Conservation (phyloP, 2,113 vertebrate species). For the Albula glossodonta region DNA sequence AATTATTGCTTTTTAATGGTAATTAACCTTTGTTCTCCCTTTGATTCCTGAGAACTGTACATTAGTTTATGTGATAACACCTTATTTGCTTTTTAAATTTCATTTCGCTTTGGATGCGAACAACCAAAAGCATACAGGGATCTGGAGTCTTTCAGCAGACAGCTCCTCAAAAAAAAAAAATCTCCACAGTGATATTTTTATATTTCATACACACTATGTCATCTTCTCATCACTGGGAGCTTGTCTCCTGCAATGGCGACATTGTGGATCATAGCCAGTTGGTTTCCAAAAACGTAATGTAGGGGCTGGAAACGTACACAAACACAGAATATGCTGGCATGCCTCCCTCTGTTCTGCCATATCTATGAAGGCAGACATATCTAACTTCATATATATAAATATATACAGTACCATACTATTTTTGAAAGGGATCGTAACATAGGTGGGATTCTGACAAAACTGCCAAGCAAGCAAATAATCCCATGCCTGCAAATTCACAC, state of each 20-base stretch:
- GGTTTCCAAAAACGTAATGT: conserved; percentile 6
- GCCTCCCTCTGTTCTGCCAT: not conserved
- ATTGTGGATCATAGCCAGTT: conserved; percentile 13
- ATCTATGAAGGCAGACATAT: not conserved
- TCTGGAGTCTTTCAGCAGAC: conserved; percentile 4
- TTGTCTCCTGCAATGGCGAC: not conserved
- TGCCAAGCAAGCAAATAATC: not conserved
- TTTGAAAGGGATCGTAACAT: not conserved
- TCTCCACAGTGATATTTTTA: not conserved
- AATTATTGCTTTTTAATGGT: not conserved
- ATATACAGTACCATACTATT: not conserved
- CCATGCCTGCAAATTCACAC: not conserved
- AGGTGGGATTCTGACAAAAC: not conserved
- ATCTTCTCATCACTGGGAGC: not conserved
- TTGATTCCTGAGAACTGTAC: not conserved
- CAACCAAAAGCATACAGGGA: not conserved
- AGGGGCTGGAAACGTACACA: conserved; percentile 21
- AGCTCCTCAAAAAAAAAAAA: not conserved
- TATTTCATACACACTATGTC: not conserved
- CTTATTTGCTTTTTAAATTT: not conserved
- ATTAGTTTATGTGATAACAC: not conserved
- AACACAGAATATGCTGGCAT: not conserved
- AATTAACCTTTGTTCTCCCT: not conserved
- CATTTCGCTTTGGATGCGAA: not conserved
- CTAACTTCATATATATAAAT: not conserved